phyloP scores from a whole-genome alignment of 2,797 vertebrate species.

The Falco peregrinus region DNA sequence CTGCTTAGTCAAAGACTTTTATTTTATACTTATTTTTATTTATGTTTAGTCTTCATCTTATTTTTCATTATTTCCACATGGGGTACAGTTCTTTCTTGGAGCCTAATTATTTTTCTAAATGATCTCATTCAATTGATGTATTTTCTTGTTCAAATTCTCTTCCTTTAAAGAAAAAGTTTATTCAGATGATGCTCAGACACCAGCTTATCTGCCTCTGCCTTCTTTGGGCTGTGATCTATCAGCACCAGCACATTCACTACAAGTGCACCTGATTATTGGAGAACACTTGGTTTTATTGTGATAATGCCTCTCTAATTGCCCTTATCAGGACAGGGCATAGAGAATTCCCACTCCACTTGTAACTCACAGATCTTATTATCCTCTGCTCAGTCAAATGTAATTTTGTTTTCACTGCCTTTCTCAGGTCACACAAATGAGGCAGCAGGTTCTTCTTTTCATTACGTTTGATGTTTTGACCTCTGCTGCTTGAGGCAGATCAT shows the following conservation, averaged over 20 bases:
- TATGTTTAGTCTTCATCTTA: background rate
- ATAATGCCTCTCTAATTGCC: slow-evolving; percentile 67
- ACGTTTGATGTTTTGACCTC: slow-evolving; percentile 16
- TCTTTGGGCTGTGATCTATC: background rate
- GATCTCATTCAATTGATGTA: background rate
- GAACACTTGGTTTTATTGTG: slow-evolving; percentile 52
- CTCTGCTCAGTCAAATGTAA: slow-evolving; percentile 52
- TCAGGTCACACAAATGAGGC: slow-evolving; percentile 47
- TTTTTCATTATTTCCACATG: background rate
- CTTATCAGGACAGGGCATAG: slow-evolving; percentile 62
- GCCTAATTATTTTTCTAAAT: background rate
- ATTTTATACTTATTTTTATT: background rate
- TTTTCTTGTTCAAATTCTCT: background rate
- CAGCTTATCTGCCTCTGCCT: background rate
- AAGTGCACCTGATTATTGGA: slow-evolving; percentile 35
- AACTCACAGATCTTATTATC: slow-evolving; percentile 63
- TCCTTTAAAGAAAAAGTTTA: background rate
- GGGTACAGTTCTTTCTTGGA: background rate
- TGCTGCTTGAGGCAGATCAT: background rate
- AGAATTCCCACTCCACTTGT: slow-evolving; percentile 40
- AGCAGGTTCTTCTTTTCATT: slow-evolving; percentile 18
- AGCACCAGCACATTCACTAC: slow-evolving; percentile 1
- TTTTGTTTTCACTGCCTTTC: slow-evolving; percentile 57
- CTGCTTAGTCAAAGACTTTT: background rate
- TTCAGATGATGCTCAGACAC: background rate